Evolutionary conservation across 2,797 vertebrate species (phyloP).

Genomic region (Miichthys miiuy): DNA sequence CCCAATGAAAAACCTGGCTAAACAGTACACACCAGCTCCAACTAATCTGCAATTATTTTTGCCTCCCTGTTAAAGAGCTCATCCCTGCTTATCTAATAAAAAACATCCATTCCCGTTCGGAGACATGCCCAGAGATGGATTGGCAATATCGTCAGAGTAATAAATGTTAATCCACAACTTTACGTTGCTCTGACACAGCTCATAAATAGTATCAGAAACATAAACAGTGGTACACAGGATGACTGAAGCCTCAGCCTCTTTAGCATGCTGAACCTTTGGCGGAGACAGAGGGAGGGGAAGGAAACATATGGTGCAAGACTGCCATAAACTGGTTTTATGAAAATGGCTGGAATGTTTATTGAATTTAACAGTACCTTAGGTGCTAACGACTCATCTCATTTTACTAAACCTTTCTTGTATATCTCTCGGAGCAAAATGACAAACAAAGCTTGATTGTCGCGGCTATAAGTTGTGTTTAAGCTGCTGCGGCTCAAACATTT

Average conservation of each 20-base stretch:
- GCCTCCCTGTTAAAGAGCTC: constrained; percentile 40
- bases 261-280: constrained; percentile 59
- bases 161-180: constrained; percentile 81
- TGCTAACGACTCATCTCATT: constrained; percentile 57
- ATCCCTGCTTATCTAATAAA: constrained; percentile 63
- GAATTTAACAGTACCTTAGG: constrained; percentile 85
- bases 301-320: constrained; percentile 78
- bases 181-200: constrained; percentile 77
- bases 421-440: constrained; percentile 53
- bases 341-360: constrained; percentile 88
- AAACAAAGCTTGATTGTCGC: constrained; percentile 26
- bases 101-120: constrained; percentile 50
- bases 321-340: constrained; percentile 86
- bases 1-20: constrained; percentile 26
- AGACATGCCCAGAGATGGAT: constrained; percentile 58
- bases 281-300: constrained; percentile 27
- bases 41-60: constrained; percentile 57
- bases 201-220: constrained; percentile 81
- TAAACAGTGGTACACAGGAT: constrained; percentile 78
- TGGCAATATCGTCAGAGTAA: constrained; percentile 65
- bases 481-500: not conserved
- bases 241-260: constrained; percentile 79
- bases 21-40: constrained; percentile 37
- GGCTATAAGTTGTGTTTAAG: not conserved
- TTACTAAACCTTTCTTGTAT: constrained; percentile 56